Evolutionary conservation across 2,797 vertebrate genomes (phyloP), one percentile per base, ranked within the genome.

Genomic region (Psittacula derbiana): DNA sequence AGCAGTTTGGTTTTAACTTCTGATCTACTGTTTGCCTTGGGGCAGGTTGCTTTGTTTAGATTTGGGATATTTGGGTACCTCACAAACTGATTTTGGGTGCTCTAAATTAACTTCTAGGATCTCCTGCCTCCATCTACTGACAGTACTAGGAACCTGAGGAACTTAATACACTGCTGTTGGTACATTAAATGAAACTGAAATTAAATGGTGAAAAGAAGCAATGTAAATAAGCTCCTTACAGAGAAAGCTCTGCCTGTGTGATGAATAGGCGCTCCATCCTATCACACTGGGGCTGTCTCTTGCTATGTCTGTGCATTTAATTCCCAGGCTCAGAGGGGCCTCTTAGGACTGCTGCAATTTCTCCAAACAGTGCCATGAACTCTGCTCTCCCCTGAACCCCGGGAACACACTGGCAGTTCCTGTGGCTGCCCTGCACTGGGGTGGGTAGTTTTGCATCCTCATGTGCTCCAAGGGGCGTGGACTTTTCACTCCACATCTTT

Each of bases 81-180:
- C 12, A 12, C 20, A 81, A 44, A 67, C 25, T 80, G 60, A 49
- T 88, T 82, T 86, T 69, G 33, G 57, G 65, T 53, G 25, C 27
- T 71, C 38, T 16, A 30, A 8, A 65, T 93, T 46, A 46, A 47
- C 44, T 92, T 92, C 17, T 65, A 31, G 91, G 44, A 86, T 19
- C 61, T 69, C 91, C 30, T 93, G 69, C 90, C 61, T 85, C 61
- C 75, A 86, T 78, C 69, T 86, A 24, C 75, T 91, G 71, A 87
- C 79, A 57, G 11, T 44, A 41, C 47, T 12, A 67, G 64, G 61
- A 91, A 76, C 20, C 40, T 16, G 41, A 67, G 31, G 49, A 80
- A 27, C 23, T 52, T 60, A 70, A 47, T 6, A 4, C 12, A 2
- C 15, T 83, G 71, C 44, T 88, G 8, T 18, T 64, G 36, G n/a